Percentiles rank a stretch among this genome's conserved stretches.
Evolutionary conservation across 2,797 vertebrate species (phyloP).

Genomic region (Graptemys geographica): DNA sequence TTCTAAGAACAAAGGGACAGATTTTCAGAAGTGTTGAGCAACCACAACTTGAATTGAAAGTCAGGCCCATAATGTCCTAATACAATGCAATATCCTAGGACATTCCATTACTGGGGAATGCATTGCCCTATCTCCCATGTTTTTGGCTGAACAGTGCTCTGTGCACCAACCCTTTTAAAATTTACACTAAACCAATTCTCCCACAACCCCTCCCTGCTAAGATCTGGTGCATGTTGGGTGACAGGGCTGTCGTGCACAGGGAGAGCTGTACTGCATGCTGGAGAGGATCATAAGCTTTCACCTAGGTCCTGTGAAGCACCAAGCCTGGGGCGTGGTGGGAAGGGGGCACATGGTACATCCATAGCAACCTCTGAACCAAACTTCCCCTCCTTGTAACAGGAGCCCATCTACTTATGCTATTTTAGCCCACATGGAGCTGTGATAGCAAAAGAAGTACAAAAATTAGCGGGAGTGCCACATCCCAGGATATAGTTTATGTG

Average conservation of each 20-base stretch:
- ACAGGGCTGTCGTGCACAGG: background rate
- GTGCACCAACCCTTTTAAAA: background rate
- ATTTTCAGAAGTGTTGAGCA: background rate
- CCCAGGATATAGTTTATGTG: background rate
- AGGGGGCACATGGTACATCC: background rate
- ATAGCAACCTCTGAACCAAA: background rate
- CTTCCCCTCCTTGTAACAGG: background rate
- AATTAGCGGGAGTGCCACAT: background rate
- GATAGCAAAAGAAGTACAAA: background rate
- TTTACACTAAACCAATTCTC: background rate
- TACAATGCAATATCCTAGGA: background rate
- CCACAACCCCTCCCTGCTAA: rapidly evolving
- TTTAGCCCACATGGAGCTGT: background rate
- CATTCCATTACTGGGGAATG: background rate
- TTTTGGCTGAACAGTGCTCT: background rate
- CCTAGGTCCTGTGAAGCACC: background rate
- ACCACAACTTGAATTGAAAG: constrained; percentile 3
- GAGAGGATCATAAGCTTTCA: background rate
- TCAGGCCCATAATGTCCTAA: background rate
- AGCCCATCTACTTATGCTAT: background rate
- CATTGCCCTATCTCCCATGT: background rate
- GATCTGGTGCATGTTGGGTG: rapidly evolving
- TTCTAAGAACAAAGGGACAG: background rate
- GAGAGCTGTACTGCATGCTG: background rate
- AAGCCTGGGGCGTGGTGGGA: background rate